Percentiles rank a stretch among this genome's conserved stretches.
phyloP scores from a whole-genome alignment of 2,888 invertebrate genomes.

The Xestoiulus laeticollis region DNA sequence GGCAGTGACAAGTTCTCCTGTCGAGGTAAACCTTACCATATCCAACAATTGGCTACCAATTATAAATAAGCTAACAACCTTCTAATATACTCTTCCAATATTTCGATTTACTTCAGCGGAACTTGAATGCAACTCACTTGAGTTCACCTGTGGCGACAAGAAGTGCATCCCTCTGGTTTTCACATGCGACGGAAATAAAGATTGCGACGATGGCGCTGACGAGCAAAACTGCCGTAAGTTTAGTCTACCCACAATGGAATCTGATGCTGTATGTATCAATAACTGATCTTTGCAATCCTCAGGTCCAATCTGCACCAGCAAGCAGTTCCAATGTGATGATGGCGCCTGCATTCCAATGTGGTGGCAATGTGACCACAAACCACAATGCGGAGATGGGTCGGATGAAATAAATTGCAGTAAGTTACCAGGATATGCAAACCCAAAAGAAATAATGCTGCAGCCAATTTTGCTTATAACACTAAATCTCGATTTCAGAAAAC shows the following conservation, averaged over 20 bases:
- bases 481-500: neutral
- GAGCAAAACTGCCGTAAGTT: constrained; percentile 55
- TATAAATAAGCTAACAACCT: neutral
- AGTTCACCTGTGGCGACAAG: constrained; percentile 54
- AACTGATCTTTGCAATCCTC: neutral
- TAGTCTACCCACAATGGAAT: constrained; percentile 71
- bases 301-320: constrained; percentile 60
- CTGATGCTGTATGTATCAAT: constrained; percentile 66
- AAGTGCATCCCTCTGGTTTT: constrained; percentile 56
- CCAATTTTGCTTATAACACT: neutral
- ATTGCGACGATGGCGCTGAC: constrained; percentile 57
- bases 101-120: constrained; percentile 36
- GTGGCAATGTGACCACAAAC: constrained; percentile 62
- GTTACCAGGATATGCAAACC: neutral
- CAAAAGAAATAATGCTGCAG: no score
- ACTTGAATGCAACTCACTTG: constrained; percentile 45
- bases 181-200: constrained; percentile 69
- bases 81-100: no score
- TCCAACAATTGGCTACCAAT: neutral
- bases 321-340: constrained; percentile 62
- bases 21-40: constrained; percentile 64
- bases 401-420: constrained; percentile 71
- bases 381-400: constrained; percentile 67
- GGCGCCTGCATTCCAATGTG: constrained; percentile 62
- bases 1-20: constrained; percentile 70